A percentile compares a stretch with the other conserved stretches of the same genome.
Conservation (phyloP, 1,140 invertebrate species). For the Drosophila tani region DNA sequence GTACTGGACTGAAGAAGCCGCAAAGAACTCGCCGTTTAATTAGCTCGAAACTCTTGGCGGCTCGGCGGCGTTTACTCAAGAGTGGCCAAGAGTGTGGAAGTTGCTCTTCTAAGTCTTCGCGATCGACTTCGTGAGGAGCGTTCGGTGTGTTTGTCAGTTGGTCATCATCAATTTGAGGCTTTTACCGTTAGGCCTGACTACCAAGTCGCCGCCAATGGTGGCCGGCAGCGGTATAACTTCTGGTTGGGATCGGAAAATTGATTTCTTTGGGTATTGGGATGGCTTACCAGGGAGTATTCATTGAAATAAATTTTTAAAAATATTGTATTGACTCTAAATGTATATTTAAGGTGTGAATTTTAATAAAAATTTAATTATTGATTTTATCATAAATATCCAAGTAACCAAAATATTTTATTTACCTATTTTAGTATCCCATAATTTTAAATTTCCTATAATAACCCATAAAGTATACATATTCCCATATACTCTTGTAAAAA, state of each 20-base stretch:
- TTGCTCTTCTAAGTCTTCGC: conserved; percentile 50
- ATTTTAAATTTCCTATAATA: neutral
- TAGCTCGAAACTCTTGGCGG: conserved; percentile 52
- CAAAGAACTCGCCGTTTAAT: conserved; percentile 61
- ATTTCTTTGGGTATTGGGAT: neutral
- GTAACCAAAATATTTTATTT: too few relatives aligned
- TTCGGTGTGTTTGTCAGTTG: conserved; percentile 46
- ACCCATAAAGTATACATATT: neutral
- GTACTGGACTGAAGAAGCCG: conserved; percentile 35
- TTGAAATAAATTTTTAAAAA: too few relatives aligned
- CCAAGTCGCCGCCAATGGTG: conserved; percentile 48
- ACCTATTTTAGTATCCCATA: too few relatives aligned
- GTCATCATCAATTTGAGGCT: conserved; percentile 70
- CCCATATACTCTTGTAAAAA: neutral
- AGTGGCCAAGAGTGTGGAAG: conserved; percentile 63
- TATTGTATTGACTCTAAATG: too few relatives aligned
- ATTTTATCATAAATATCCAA: neutral
- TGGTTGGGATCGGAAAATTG: conserved; percentile 20
- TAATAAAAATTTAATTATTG: neutral
- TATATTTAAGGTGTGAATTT: too few relatives aligned
- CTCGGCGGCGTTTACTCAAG: conserved; percentile 61
- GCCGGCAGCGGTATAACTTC: conserved; percentile 37
- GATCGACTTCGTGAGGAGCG: conserved; percentile 24
- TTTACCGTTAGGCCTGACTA: conserved; percentile 71
- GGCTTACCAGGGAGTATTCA: neutral